Conservation (phyloP, 2,113 vertebrate species). For the Xenopus tropicalis region UCB_Xtro_10.0 CM004446.2:30108001-30108500, state of each 20-base stretch:
- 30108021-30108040: slow-evolving; percentile 57
- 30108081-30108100: slow-evolving; percentile 65
- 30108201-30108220: too few species aligned
- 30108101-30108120: slow-evolving; percentile 78
- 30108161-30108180: too few species aligned
- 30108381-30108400: slow-evolving; percentile 75
- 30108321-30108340: too few species aligned
- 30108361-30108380: slow-evolving; percentile 76
- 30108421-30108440: slow-evolving; percentile 57
- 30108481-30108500: too few species aligned
- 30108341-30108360: slow-evolving; percentile 58
- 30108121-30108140: slow-evolving; percentile 75
- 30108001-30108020: slow-evolving; percentile 77
- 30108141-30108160: slow-evolving; percentile 57
- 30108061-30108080: slow-evolving; percentile 73
- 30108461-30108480: too few species aligned
- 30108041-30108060: slow-evolving; percentile 83
- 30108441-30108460: not conserved
- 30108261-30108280: too few species aligned
- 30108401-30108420: slow-evolving; percentile 66
- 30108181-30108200: too few species aligned
- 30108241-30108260: too few species aligned
- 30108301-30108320: too few species aligned
- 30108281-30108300: too few species aligned
- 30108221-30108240: too few species aligned